phyloP scores from a whole-genome alignment of 2,888 invertebrate species.

The Neuroscelio doddi region DNA sequence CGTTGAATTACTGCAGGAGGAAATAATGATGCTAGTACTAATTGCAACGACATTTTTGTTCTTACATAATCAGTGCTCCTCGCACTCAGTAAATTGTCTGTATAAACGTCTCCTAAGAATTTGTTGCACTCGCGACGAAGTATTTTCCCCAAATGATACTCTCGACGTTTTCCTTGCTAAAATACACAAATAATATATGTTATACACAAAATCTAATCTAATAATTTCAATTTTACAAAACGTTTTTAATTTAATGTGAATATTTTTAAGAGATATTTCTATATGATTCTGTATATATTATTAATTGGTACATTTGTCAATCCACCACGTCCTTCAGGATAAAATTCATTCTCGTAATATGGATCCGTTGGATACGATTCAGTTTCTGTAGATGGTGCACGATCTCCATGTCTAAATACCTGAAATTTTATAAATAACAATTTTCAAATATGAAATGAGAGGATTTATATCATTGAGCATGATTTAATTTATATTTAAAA shows the following conservation, averaged over 20 bases:
- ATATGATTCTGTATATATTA: slow-evolving; percentile 13
- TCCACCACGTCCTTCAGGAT: slow-evolving; percentile 49
- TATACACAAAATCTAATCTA: not conserved
- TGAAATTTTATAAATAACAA: slow-evolving; percentile 9
- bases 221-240: not conserved
- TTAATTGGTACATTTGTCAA: slow-evolving; percentile 53
- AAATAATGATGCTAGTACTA: slow-evolving; percentile 80
- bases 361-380: slow-evolving; percentile 50
- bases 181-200: slow-evolving; percentile 11
- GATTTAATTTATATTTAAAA: too few relatives aligned
- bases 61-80: slow-evolving; percentile 81
- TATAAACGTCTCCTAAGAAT: slow-evolving; percentile 73
- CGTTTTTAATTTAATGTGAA: not conserved
- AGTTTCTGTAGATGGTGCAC: slow-evolving; percentile 29
- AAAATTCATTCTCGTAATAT: slow-evolving; percentile 35
- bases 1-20: slow-evolving; percentile 75
- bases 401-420: slow-evolving; percentile 54
- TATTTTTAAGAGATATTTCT: not conserved
- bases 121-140: slow-evolving; percentile 73
- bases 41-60: slow-evolving; percentile 82
- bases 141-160: slow-evolving; percentile 73
- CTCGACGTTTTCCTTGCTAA: slow-evolving; percentile 75
- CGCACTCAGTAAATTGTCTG: slow-evolving; percentile 64
- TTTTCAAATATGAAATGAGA: not conserved
- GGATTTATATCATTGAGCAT: too few relatives aligned